A percentile compares a stretch with the other conserved stretches of the same genome.
Evolutionary conservation across 2,797 vertebrate species (phyloP).

Genomic region (Diplodus sargus): DNA sequence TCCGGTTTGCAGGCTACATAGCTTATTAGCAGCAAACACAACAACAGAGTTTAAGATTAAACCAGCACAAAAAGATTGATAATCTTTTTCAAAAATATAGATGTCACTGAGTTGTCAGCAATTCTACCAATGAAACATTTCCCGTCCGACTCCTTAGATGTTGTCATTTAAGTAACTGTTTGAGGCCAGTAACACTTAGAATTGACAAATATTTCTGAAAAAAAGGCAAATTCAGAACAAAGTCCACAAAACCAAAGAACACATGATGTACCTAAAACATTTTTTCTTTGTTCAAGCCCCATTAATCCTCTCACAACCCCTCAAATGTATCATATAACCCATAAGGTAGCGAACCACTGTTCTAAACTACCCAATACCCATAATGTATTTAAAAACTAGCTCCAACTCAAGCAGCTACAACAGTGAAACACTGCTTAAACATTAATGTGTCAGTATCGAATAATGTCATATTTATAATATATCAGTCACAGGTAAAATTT

Average conservation of each 20-base stretch:
- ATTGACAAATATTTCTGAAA: background rate
- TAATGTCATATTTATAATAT: background rate
- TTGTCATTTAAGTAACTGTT: background rate
- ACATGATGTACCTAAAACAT: background rate
- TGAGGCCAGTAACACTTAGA: background rate
- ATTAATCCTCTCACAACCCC: background rate
- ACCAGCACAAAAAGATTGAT: no score
- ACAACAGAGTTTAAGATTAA: background rate
- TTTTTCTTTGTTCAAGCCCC: background rate
- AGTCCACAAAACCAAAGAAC: background rate
- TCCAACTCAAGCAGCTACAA: slow-evolving; percentile 3
- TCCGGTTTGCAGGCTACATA: background rate
- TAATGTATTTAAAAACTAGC: background rate
- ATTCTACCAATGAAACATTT: background rate
- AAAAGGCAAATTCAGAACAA: background rate
- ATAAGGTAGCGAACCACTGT: background rate
- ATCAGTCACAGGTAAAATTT: background rate
- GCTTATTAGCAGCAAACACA: background rate
- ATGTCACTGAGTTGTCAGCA: background rate
- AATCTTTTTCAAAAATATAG: no score
- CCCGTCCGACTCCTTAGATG: background rate
- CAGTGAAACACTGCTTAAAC: slow-evolving; percentile 1
- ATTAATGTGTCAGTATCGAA: background rate
- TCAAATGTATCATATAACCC: background rate
- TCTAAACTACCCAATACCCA: background rate